Base-by-base conservation (phyloP, 2,888 invertebrate genomes). In the Lacanobia wlatinum region DNA sequence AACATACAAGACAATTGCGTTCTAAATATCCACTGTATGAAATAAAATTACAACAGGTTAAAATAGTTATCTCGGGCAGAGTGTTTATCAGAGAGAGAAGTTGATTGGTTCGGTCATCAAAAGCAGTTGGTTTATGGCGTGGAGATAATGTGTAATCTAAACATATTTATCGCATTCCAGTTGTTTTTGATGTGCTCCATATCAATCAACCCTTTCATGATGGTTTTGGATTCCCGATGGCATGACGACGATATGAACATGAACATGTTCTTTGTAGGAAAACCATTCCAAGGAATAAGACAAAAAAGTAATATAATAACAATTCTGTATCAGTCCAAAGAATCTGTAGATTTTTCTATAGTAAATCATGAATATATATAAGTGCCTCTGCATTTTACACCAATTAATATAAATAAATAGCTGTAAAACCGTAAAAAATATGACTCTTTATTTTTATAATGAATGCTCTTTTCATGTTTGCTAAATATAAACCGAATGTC, bases 311-410 rank as follows among this genome's bases (percentile, higher is more conserved):
- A 58, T 50, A 6, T 34, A 58, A 10, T 40, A 40, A 40, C 40
- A 43, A 43, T 62, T 14, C 28, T 43, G 18, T 34, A 71, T 48
- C 38, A 43, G 53, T 48, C 34, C 40, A 62, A 63, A 28, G 53
- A 72, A 72, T 63, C 21, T 38, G 66, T 59, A 67, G 46, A 28
- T 16, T 34, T 59, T 67, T 52, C 38, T 55, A 28, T 55, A 40
- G 61, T n/a, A 46, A 59, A 55, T 46, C 8, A 72, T 14, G 9
- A 77, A 61, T n/a, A 38, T 64, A 65, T 28, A 56, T 52, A 77
- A 67, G 75, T 76, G 76, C 70, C 70, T 79, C 56, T 70, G 78
- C 70, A 67, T 79, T 74, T 67, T 70, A 74, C 66, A 79, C 52
- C 38, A 56, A 78, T 53, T 56, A 68, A 38, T 58, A 23, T 21